Evolutionary conservation across 2,888 invertebrate genomes (phyloP).

Genomic region (Luperina nickerlii): DNA sequence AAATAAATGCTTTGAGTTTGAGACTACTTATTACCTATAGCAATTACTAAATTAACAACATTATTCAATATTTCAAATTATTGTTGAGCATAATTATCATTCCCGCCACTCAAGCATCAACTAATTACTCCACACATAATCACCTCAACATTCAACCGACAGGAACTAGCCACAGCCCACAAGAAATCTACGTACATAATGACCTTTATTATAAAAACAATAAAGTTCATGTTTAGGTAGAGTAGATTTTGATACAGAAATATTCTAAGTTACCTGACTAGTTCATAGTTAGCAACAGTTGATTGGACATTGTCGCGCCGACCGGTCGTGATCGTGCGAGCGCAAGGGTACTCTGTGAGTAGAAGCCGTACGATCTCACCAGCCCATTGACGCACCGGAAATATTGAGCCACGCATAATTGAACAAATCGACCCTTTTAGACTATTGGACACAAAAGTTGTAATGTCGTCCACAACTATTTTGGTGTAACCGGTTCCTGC

Average conservation of each 20-base stretch:
- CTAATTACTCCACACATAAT: conserved; percentile 35
- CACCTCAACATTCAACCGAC: conserved; percentile 15
- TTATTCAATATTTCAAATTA: conserved; percentile 7
- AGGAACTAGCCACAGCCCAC: not conserved
- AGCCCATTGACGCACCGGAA: conserved; percentile 73
- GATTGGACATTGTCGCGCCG: conserved; percentile 49
- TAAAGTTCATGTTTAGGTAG: conserved; percentile 42
- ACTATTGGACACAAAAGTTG: conserved; percentile 33
- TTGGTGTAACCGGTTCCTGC: conserved; percentile 45
- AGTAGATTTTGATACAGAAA: conserved; percentile 24
- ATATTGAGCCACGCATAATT: conserved; percentile 59
- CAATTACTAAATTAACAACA: not conserved
- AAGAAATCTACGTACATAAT: conserved; percentile 38
- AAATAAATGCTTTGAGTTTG: too few species aligned
- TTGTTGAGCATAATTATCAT: conserved; percentile 14
- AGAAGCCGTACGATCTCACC: conserved; percentile 71
- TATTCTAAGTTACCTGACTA: conserved; percentile 58
- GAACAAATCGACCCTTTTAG: conserved; percentile 60
- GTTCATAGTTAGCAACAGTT: conserved; percentile 53
- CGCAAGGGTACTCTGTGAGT: conserved; percentile 62
- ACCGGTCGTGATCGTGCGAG: conserved; percentile 43
- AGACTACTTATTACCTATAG: not conserved
- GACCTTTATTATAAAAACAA: conserved; percentile 50
- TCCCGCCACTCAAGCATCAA: conserved; percentile 3
- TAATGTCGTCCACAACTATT: conserved; percentile 25